Base-by-base conservation (phyloP, 2,797 vertebrate species). In the Micropoecilia bifurca region DNA sequence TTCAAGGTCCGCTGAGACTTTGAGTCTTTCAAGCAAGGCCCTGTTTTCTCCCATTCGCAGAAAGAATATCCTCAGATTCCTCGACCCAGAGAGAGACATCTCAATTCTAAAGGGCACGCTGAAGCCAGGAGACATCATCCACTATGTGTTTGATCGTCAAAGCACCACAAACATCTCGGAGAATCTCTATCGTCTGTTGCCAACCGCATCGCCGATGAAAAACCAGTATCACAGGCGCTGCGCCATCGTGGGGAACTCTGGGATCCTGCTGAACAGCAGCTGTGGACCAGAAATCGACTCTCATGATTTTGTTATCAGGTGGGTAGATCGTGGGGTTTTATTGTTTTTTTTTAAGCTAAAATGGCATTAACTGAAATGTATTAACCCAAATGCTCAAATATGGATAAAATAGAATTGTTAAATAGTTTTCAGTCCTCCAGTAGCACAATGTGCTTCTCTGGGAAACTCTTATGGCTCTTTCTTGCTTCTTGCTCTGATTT, bases 231-330 rank as follows among this genome's bases (percentile, higher is more conserved):
- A 98, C 91, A 94, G 91, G 83, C 96, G 94, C 33, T 99, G 98
- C 0, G 98, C 98, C 91, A 98, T 99, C 0, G 97, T 99, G 73
- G 98, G 98, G 61, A 99, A 99, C 93, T 99, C 98, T 0, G 98
- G 98, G 55, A 96, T 99, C 84, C 93, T 99, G 89, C 95, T 98
- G 74, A 97, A 98, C 95, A 99, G 98, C 1, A 96, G 97, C 95
- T 99, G 98, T 0, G 98, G 98, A 45, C 91, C 90, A 0, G 97
- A 99, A 91, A 99, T 99, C 0, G 98, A 99, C 5, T 95, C 95
- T 0, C 97, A 99, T 87, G 97, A 97, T 94, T 99, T 99, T 22
- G 96, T 99, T 48, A 98, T 99, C 80, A 97, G 98, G 98, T 99
- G 93, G 53, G 97, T 98, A 92, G 55, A 7, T 39, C n/a, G 57